Base-by-base conservation (phyloP, 2,888 invertebrate species). In the Amblyjoppa fuscipennis region DNA sequence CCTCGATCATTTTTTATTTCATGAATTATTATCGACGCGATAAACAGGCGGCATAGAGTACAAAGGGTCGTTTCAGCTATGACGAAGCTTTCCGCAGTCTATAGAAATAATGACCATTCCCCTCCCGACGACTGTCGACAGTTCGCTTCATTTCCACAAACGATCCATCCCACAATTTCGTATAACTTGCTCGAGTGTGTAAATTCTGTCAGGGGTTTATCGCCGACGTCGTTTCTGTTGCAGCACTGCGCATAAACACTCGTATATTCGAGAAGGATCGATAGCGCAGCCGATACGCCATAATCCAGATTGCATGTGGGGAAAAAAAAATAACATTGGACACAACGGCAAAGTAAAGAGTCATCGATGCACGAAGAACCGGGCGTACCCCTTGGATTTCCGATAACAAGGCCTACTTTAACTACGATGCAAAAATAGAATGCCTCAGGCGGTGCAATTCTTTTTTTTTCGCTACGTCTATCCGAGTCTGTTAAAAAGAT, bases 91-190 rank as follows among this genome's bases (percentile, higher is more conserved):
- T 59, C 41, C 41, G 25, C 38, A 41, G 66, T 41, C 73, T 80
- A 80, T 80, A 80, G 80, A 80, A 80, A 80, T 73, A 80, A 80
- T 73, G 53, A 66, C 25, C 28, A n/a, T 53, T 45, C 28, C 16
- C 28, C 25, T 9, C 59, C 1, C 16, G 45, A 61, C 25, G 11
- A 20, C 34, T 31, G 51, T 61, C 71, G 64, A 70, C 71, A 53
- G 20, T 61, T 53, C 49, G 66, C 38, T 66, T 16, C 53, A 38
- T 66, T 64, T 71, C 25, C 20, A 34, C 38, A 25, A 73, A 56
- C 56, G 56, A 56, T 73, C 56, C 38, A 41, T 41, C 6, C 3
- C 3, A 0, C 56, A 38, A 41, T 59, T 73, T 38, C 38, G 9
- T 70, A 13, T 34, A 7, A 51, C n/a, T 70, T 13, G 49, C n/a